Percentiles rank a stretch among this genome's conserved stretches.
phyloP scores from a whole-genome alignment of 2,113 vertebrate genomes.

The Lipotes vexillifer region DNA sequence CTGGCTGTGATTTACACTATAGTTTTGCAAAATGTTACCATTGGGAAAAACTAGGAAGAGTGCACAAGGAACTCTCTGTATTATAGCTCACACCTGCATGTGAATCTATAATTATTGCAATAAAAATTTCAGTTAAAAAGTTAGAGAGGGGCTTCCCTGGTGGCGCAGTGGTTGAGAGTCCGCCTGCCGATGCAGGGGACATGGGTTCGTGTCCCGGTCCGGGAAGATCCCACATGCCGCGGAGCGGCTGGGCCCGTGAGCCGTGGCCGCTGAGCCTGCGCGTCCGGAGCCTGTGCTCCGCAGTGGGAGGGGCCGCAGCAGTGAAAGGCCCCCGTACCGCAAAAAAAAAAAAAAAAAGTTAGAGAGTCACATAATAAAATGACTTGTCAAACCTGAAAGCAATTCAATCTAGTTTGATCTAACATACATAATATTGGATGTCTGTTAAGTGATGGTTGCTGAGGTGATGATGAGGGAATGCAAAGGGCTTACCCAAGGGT shows the following conservation, averaged over 20 bases:
- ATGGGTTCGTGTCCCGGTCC: no score
- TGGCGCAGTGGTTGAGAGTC: no score
- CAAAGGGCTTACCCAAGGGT: not conserved
- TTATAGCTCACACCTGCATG: not conserved
- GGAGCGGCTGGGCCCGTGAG: no score
- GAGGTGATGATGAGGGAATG: not conserved
- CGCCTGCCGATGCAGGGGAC: no score
- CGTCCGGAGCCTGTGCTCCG: no score
- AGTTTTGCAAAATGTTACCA: not conserved
- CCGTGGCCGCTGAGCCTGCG: no score
- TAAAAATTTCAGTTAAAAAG: not conserved
- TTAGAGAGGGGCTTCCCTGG: no score
- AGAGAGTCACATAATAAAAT: not conserved
- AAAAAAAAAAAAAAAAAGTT: not conserved
- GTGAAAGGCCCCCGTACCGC: no score
- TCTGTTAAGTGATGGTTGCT: not conserved
- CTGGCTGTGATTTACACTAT: not conserved
- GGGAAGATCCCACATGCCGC: no score
- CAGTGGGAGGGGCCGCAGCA: accelerated
- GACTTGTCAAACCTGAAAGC: not conserved
- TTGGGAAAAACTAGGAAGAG: not conserved
- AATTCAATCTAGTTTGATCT: not conserved
- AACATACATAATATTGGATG: not conserved
- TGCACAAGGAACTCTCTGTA: not conserved
- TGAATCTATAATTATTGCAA: not conserved